These are phyloP conservation scores for Chaetoderma sp. DNA, from an alignment of 2,888 invertebrate species.

Conservation along the genomic window DNA sequence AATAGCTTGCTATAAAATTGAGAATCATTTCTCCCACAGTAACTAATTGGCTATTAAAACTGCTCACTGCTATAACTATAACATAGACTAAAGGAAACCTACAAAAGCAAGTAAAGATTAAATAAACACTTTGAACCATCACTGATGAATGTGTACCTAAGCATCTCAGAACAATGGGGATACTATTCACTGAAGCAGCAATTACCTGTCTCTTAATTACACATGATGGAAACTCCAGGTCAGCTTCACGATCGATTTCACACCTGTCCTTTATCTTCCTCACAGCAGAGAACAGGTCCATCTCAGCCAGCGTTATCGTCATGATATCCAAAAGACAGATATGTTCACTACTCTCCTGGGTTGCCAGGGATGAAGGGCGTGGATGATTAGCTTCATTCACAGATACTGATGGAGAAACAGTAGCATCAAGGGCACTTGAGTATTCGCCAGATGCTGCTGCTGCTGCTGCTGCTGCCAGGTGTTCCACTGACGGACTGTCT, in stretches of 20 bases:
- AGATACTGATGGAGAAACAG: background rate
- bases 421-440: background rate
- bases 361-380: background rate
- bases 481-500: slow-evolving; percentile 4
- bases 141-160: background rate
- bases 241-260: slow-evolving; percentile 38
- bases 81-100: no score
- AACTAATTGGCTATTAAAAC: no score
- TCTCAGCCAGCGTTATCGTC: slow-evolving; percentile 79
- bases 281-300: slow-evolving; percentile 81
- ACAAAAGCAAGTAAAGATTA: no score
- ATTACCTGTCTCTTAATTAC: slow-evolving; percentile 61
- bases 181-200: slow-evolving; percentile 6
- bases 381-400: background rate
- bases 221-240: slow-evolving; percentile 65
- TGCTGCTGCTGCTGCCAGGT: background rate
- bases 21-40: no score
- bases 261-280: slow-evolving; percentile 58
- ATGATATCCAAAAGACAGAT: slow-evolving; percentile 80
- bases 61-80: no score
- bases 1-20: no score
- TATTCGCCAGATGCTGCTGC: background rate
- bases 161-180: background rate
- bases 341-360: slow-evolving; percentile 25
- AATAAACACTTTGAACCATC: background rate